Percentiles rank a stretch among this genome's conserved stretches.
These are phyloP conservation scores for Takifugu bimaculatus DNA, from an alignment of 2,113 vertebrate species.

Conservation along the genomic window DNA sequence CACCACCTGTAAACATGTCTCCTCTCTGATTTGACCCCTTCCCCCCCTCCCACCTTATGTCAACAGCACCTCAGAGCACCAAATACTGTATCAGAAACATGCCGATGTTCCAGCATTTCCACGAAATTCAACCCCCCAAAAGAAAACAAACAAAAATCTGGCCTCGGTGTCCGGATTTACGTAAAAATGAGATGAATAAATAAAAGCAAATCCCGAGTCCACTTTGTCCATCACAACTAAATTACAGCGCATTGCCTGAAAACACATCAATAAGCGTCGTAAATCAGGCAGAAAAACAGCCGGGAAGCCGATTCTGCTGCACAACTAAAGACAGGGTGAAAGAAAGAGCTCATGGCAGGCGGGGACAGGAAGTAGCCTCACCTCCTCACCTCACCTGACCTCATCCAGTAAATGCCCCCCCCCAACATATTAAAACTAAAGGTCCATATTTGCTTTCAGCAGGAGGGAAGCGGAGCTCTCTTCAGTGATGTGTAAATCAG, in stretches of 20 bases:
- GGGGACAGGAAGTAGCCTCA: conserved; percentile 1
- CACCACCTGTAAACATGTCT: conserved; percentile 16
- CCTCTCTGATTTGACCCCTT: not conserved
- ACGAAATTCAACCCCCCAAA: too few species aligned
- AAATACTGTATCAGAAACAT: not conserved
- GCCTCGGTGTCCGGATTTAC: too few species aligned
- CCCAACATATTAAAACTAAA: not conserved
- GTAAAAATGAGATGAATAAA: too few species aligned
- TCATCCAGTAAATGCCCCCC: not conserved
- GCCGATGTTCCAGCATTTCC: not conserved
- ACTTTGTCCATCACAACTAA: too few species aligned
- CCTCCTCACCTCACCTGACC: conserved; percentile 13
- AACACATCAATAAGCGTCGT: not conserved
- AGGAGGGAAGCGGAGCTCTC: conserved; percentile 11
- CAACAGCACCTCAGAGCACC: not conserved
- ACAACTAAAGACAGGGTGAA: too few species aligned
- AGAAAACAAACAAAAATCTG: too few species aligned
- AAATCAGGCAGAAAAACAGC: too few species aligned
- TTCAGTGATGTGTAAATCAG: conserved; percentile 48
- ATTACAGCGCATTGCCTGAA: too few species aligned
- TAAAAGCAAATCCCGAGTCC: too few species aligned
- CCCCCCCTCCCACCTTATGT: not conserved
- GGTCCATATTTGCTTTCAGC: not conserved
- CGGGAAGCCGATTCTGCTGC: too few species aligned
- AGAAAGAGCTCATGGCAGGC: conserved; percentile 13